Base-by-base conservation (phyloP, 1,140 invertebrate species). In the Onthophagus taurus region DNA sequence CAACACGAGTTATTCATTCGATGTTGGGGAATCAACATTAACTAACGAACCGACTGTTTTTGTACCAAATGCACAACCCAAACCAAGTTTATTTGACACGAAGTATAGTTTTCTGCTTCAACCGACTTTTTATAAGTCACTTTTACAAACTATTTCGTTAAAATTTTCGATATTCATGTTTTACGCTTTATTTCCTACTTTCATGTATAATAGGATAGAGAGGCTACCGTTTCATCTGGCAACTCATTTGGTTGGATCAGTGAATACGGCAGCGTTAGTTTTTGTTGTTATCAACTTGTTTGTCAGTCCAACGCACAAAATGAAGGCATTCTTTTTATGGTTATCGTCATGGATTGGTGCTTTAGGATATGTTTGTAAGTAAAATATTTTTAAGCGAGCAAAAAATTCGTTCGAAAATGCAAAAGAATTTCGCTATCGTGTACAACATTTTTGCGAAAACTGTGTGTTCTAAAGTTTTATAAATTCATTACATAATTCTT, bases 81-180 rank as follows among this genome's bases (percentile, higher is more conserved):
- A 41, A 14, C 19, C 41, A 16, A 18, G 12, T 23, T 26, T 26
- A 9, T 33, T n/a, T n/a, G 34, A 37, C 11, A 47, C 38, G 21
- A 29, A 44, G 19, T 8, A 53, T 4, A 46, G 51, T 21, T 16
- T 55, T 9, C 45, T 61, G 6, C 50, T 50, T 30, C 43, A 49
- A 35, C 54, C 52, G 13, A 58, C 57, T 0, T 61, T 61, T 45
- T 61, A 61, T 42, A 61, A 61, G 38, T 59, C 57, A 2, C 45
- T 59, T 2, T 24, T 61, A 30, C 57, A 49, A 8, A 50, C 58
- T 5, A 48, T 58, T 6, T 58, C 59, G 2, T 54, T 49, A 2
- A 59, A 55, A 39, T 61, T 51, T 50, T 59, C 59, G 7, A 29
- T 52, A 7, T 59, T 61, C 34, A 38, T 51, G 7, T 61, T 57